phyloP scores from a whole-genome alignment of 2,797 vertebrate species.

The Loriculus beryllinus region DNA sequence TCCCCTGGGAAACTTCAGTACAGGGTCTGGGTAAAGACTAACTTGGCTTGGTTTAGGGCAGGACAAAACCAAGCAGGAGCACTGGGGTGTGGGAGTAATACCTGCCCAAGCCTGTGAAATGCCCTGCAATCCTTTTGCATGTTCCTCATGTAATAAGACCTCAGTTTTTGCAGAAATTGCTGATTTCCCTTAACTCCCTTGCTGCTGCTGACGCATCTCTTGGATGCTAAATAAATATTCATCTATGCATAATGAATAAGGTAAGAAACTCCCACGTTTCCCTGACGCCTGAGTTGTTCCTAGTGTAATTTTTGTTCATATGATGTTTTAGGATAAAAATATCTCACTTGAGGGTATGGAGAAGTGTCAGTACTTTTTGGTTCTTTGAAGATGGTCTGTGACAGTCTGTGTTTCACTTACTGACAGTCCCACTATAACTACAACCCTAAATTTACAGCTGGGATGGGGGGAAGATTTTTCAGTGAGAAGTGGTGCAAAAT shows the following conservation, averaged over 20 bases:
- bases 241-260: background rate
- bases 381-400: background rate
- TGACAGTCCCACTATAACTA: background rate
- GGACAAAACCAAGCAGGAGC: background rate
- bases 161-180: background rate
- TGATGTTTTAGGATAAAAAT: background rate
- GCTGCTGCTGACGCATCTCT: background rate
- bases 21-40: background rate
- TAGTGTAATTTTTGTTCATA: background rate
- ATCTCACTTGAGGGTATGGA: background rate
- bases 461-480: background rate
- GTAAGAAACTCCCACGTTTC: background rate
- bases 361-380: background rate
- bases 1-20: background rate
- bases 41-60: background rate
- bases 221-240: background rate
- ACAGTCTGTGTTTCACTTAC: background rate
- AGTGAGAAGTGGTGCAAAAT: background rate
- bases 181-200: background rate
- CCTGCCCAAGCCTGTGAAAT: background rate
- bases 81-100: no score
- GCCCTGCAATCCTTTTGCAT: background rate
- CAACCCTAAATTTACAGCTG: background rate
- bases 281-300: background rate
- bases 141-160: background rate